Evolutionary conservation across 1,140 invertebrate species (phyloP).

Genomic region (Sogatella furcifera): DNA sequence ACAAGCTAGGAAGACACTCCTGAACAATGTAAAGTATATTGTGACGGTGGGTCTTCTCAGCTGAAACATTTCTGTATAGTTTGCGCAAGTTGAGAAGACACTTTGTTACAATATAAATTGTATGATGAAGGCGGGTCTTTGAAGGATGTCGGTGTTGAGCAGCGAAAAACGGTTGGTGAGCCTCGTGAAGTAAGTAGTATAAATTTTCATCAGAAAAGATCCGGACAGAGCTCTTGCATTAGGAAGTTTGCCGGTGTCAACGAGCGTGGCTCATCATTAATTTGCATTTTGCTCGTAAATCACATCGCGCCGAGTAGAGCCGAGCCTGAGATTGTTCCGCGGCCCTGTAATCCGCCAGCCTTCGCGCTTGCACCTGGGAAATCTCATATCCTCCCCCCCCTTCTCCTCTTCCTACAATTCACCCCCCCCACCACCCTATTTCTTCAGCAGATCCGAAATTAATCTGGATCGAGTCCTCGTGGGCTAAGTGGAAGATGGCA

Average conservation of each 20-base stretch:
- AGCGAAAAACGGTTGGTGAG: too few species aligned
- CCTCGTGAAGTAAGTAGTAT: not conserved
- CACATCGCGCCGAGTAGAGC: not conserved
- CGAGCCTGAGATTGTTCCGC: not conserved
- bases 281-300: slow-evolving; percentile 3
- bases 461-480: not conserved
- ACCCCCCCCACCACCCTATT: not conserved
- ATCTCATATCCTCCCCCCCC: not conserved
- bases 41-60: too few species aligned
- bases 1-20: too few species aligned
- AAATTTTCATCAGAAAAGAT: slow-evolving; percentile 3
- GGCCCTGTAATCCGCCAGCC: slow-evolving; percentile 1
- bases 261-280: not conserved
- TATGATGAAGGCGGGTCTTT: too few species aligned
- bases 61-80: too few species aligned
- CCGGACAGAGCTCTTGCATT: slow-evolving; percentile 1
- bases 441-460: not conserved
- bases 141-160: too few species aligned
- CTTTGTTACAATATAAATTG: too few species aligned
- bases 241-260: slow-evolving; percentile 3
- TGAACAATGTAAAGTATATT: too few species aligned
- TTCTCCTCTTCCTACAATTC: not conserved
- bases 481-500: too few species aligned
- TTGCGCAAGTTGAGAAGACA: too few species aligned
- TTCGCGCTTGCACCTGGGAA: not conserved